phyloP scores from a whole-genome alignment of 2,113 vertebrate genomes.

The Acanthisitta chloris region DNA sequence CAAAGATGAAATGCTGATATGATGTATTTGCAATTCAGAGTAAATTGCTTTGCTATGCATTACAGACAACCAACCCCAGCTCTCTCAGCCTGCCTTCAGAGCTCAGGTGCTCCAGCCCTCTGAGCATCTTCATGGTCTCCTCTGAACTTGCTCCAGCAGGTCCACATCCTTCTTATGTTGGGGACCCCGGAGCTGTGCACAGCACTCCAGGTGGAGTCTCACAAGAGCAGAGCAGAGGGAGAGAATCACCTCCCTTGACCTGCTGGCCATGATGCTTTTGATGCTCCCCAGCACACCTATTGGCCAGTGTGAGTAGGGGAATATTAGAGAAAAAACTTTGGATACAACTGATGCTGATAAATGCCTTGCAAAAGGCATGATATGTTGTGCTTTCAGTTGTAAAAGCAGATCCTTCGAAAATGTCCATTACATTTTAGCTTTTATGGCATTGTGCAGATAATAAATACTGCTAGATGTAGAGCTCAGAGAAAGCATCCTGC shows the following conservation, averaged over 20 bases:
- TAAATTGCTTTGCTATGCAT: background rate
- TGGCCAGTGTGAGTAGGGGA: background rate
- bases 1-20: background rate
- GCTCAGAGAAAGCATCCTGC: background rate
- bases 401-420: background rate
- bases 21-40: background rate
- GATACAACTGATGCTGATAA: background rate
- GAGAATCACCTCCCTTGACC: background rate
- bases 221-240: background rate
- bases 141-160: background rate
- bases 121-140: background rate
- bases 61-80: background rate
- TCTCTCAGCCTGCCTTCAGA: background rate
- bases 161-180: background rate
- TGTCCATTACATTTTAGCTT: background rate
- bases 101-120: background rate
- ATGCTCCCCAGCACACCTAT: background rate
- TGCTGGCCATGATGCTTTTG: background rate
- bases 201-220: background rate
- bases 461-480: background rate
- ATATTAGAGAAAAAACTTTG: background rate
- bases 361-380: background rate
- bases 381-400: background rate
- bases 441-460: background rate
- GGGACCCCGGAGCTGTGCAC: background rate